These are phyloP conservation scores for Microcebus ravelobensis DNA, from an alignment of 2,113 vertebrate genomes.

Conservation along the genomic window DNA sequence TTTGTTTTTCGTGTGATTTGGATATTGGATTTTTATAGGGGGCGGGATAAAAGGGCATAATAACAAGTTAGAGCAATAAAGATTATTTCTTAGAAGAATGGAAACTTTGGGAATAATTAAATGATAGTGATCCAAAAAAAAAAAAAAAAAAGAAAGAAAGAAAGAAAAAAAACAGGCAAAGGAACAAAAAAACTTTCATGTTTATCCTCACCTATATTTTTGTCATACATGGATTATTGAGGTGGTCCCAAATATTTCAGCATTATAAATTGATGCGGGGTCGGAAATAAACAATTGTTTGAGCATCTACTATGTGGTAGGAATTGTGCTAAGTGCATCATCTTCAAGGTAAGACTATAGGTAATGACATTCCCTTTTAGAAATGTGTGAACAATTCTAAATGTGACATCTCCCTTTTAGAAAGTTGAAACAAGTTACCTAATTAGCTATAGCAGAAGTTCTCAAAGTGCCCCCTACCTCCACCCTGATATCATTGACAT, in stretches of 20 bases:
- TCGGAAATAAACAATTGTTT: background rate
- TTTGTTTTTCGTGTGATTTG: background rate
- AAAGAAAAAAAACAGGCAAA: background rate
- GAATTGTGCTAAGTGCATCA: background rate
- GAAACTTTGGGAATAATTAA: background rate
- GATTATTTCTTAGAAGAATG: background rate
- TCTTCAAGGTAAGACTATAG: background rate
- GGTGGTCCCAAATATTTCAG: background rate
- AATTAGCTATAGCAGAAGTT: background rate
- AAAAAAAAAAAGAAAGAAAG: conserved; percentile 14
- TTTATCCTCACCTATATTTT: background rate
- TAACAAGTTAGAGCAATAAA: background rate
- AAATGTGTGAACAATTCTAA: background rate
- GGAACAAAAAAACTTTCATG: background rate
- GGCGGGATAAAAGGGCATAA: background rate
- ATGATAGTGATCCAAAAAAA: background rate
- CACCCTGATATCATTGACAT: background rate
- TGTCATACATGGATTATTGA: background rate
- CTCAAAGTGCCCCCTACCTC: background rate
- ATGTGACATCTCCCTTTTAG: background rate
- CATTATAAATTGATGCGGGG: background rate
- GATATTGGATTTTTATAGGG: background rate
- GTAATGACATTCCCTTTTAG: background rate
- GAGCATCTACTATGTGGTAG: background rate
- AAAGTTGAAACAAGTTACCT: background rate